Evolutionary conservation across 2,888 invertebrate genomes (phyloP).

Genomic region (Pterostichus niger): DNA sequence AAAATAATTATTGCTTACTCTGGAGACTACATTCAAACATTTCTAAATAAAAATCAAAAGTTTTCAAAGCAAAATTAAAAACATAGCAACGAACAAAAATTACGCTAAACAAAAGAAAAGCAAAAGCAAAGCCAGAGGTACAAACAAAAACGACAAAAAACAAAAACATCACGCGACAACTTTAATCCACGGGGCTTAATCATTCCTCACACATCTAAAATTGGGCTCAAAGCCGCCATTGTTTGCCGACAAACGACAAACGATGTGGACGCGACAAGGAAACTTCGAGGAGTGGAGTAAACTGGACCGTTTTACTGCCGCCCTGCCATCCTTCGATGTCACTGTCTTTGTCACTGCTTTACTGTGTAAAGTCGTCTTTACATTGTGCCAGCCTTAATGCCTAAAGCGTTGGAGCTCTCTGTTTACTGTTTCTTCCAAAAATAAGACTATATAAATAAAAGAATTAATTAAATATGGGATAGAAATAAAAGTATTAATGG

Average conservation of each 20-base stretch:
- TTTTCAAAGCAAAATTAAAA: slow-evolving; percentile 16
- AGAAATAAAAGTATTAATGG: no score
- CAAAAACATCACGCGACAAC: slow-evolving; percentile 47
- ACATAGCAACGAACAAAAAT: not conserved
- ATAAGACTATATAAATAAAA: no score
- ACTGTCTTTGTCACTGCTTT: no score
- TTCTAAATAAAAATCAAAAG: not conserved
- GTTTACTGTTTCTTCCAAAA: no score
- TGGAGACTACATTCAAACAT: not conserved
- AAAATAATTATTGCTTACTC: no score
- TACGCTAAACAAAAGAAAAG: not conserved
- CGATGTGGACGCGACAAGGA: not conserved
- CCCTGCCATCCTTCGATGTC: not conserved
- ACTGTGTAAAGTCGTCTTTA: no score
- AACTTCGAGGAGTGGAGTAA: not conserved
- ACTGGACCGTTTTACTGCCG: slow-evolving; percentile 5
- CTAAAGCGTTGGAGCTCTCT: no score
- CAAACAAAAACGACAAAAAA: slow-evolving; percentile 22
- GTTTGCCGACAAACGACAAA: slow-evolving; percentile 39
- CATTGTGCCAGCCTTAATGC: no score
- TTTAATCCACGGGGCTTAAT: slow-evolving; percentile 33
- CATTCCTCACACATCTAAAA: slow-evolving; percentile 51
- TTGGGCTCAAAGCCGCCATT: slow-evolving; percentile 37
- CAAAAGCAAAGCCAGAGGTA: not conserved
- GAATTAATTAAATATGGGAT: no score